A percentile compares a stretch with the other conserved stretches of the same genome.
These are phyloP conservation scores for Stenopsyche tienmushanensis DNA, from an alignment of 1,140 invertebrate genomes.

Conservation along the genomic window DNA sequence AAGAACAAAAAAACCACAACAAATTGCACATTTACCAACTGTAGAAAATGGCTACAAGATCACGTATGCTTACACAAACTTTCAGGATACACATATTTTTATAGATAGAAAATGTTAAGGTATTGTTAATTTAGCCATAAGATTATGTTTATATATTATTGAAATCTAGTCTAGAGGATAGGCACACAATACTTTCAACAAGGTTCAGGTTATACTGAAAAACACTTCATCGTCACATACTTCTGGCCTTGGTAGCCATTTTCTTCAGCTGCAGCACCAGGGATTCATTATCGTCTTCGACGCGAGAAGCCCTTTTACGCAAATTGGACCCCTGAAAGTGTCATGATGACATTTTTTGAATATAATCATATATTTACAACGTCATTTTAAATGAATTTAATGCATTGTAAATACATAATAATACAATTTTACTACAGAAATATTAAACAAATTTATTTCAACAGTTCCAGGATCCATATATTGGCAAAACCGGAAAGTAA, in stretches of 20 bases:
- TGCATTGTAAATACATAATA: not conserved
- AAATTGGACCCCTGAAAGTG: constrained; percentile 74
- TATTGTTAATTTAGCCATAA: constrained; percentile 34
- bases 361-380: not conserved
- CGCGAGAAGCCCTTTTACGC: constrained; percentile 80
- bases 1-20: constrained; percentile 3
- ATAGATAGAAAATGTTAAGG: constrained; percentile 24
- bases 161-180: constrained; percentile 1
- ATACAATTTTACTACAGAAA: no score
- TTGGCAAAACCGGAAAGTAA: no score
- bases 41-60: constrained; percentile 60
- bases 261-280: constrained; percentile 90
- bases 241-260: constrained; percentile 83
- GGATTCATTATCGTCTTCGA: constrained; percentile 93
- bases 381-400: not conserved
- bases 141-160: not conserved
- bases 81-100: not conserved
- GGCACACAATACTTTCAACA: not conserved
- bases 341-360: no score
- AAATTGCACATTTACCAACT: constrained; percentile 44
- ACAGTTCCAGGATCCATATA: no score
- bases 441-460: no score
- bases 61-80: constrained; percentile 24
- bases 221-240: constrained; percentile 55
- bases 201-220: not conserved